Conservation (phyloP, 2,888 invertebrate genomes). For the Polyommatus icarus region DNA sequence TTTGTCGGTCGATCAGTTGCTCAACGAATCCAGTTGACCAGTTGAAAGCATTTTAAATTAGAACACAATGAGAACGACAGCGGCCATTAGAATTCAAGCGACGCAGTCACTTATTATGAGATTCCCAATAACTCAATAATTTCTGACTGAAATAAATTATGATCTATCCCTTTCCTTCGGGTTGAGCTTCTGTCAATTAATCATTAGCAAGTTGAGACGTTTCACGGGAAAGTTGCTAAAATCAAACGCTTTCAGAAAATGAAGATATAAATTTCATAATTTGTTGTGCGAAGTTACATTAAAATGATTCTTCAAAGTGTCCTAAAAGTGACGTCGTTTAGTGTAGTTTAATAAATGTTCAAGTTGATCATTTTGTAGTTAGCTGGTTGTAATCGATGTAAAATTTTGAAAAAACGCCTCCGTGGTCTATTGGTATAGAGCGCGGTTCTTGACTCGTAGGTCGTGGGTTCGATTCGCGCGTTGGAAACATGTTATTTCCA, state of each 20-base stretch:
- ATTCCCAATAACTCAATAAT: slow-evolving; percentile 26
- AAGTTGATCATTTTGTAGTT: background rate
- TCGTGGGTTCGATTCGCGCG: too few species aligned
- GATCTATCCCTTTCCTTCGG: background rate
- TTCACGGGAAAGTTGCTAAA: slow-evolving; percentile 2
- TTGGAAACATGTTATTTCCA: too few species aligned
- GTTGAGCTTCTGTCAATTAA: slow-evolving; percentile 24
- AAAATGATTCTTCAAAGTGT: slow-evolving; percentile 7
- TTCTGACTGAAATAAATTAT: slow-evolving; percentile 14
- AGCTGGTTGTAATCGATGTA: background rate
- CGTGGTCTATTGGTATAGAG: too few species aligned
- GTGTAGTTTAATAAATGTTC: background rate
- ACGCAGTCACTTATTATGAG: background rate
- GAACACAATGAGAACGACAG: background rate
- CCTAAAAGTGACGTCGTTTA: background rate
- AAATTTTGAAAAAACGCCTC: too few species aligned
- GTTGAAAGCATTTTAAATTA: background rate
- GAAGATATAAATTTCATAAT: slow-evolving; percentile 19
- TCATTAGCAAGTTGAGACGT: slow-evolving; percentile 18
- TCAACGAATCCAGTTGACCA: background rate
- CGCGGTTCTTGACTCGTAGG: too few species aligned
- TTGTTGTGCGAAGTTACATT: slow-evolving; percentile 13
- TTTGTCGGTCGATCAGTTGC: background rate
- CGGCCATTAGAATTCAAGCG: background rate
- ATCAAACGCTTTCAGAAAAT: slow-evolving; percentile 26